These are phyloP conservation scores for Drosophila lacertosa DNA, from an alignment of 1,140 invertebrate species.

Conservation along the genomic window DNA sequence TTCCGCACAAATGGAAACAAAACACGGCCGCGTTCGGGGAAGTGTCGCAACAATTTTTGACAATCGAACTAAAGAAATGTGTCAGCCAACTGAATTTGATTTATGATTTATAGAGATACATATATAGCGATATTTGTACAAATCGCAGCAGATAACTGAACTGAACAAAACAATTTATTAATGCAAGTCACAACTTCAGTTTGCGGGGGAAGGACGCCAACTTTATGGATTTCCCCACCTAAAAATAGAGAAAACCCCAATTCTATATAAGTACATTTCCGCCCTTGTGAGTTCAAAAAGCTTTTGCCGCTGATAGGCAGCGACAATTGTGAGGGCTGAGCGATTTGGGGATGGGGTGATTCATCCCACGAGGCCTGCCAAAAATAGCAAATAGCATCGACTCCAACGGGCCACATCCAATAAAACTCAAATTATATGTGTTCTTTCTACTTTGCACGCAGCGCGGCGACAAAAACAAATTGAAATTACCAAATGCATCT, in stretches of 20 bases:
- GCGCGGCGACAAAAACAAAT: slow-evolving; percentile 70
- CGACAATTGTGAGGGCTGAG: slow-evolving; percentile 42
- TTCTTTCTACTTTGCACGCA: slow-evolving; percentile 46
- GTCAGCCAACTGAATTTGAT: slow-evolving; percentile 52
- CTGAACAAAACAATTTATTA: slow-evolving; percentile 30
- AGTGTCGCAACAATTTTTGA: slow-evolving; percentile 44
- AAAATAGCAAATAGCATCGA: slow-evolving; percentile 51
- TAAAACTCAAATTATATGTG: slow-evolving; percentile 73
- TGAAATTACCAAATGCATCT: slow-evolving; percentile 81
- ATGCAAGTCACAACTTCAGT: slow-evolving; percentile 36
- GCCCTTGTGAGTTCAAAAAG: slow-evolving; percentile 61
- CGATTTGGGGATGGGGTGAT: slow-evolving; percentile 23
- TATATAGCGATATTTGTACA: slow-evolving; percentile 7
- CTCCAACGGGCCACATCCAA: slow-evolving; percentile 44
- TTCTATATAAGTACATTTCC: slow-evolving; percentile 44
- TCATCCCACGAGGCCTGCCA: slow-evolving; percentile 60
- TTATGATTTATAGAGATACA: slow-evolving; percentile 41
- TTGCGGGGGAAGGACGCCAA: slow-evolving; percentile 7
- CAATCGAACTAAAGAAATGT: slow-evolving; percentile 43
- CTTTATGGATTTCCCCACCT: slow-evolving; percentile 18
- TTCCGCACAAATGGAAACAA: slow-evolving; percentile 33
- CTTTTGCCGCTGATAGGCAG: slow-evolving; percentile 22
- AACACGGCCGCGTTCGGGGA: slow-evolving; percentile 28
- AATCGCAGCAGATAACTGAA: neutral
- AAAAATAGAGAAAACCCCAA: neutral